Evolutionary conservation across 2,888 invertebrate genomes (phyloP).

Genomic region (Frankliniella intonsa): DNA sequence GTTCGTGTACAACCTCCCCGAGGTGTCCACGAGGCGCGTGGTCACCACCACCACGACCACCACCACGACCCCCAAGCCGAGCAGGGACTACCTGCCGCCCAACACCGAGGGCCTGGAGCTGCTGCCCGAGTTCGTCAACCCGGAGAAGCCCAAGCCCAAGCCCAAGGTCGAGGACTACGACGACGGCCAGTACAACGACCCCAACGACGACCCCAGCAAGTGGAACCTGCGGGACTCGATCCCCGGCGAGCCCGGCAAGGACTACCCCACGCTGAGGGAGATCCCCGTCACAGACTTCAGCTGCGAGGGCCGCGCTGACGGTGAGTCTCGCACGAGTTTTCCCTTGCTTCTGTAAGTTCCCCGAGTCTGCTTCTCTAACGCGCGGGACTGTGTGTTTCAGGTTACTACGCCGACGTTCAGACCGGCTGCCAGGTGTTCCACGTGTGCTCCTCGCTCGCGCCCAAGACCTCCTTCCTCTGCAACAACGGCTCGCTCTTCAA

Average conservation of each 20-base stretch:
- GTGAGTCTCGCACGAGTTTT: conserved; percentile 44
- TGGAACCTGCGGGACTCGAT: conserved; percentile 60
- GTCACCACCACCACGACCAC: not conserved
- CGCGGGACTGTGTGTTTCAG: conserved; percentile 45
- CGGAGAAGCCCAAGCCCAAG: not conserved
- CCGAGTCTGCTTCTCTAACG: not conserved
- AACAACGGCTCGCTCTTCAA: conserved; percentile 65
- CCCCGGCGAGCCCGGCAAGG: conserved; percentile 61
- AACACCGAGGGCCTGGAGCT: not conserved
- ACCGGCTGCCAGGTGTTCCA: conserved; percentile 63
- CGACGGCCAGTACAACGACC: not conserved
- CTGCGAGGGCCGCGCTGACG: conserved; percentile 57
- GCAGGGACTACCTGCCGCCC: conserved; percentile 9
- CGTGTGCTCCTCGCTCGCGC: conserved; percentile 55
- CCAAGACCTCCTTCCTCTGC: conserved; percentile 59
- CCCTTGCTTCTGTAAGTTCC: not conserved
- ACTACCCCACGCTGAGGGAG: conserved; percentile 58
- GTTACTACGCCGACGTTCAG: conserved; percentile 62
- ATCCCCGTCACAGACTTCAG: conserved; percentile 60
- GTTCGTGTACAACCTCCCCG: not conserved
- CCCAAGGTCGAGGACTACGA: not conserved
- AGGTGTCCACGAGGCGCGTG: not conserved
- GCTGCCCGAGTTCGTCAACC: not conserved
- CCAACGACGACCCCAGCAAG: conserved; percentile 12
- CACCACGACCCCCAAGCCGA: not conserved